Conservation (phyloP, 2,797 vertebrate genomes). For the Cirrhinus mrigala region DNA sequence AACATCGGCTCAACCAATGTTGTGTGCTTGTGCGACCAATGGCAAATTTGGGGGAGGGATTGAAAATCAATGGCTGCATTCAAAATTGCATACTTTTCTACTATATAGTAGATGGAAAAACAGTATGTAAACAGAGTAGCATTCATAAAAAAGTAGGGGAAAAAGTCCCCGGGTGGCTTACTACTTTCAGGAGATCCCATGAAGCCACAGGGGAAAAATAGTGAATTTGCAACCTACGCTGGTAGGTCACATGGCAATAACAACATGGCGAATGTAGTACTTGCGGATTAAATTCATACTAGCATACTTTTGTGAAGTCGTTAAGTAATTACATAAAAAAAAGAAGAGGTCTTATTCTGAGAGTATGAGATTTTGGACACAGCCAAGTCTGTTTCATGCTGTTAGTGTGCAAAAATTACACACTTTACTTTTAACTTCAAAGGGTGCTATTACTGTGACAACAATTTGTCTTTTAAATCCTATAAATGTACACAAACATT, state of each 20-base stretch:
- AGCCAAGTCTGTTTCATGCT: background rate
- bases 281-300: background rate
- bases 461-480: background rate
- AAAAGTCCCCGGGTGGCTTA: background rate
- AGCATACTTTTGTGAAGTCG: background rate
- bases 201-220: no score
- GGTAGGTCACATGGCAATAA: background rate
- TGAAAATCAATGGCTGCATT: background rate
- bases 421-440: background rate
- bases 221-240: background rate
- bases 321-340: background rate
- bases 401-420: background rate
- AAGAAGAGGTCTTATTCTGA: no score
- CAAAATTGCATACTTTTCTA: background rate
- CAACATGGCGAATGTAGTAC: background rate
- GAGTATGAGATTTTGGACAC: background rate
- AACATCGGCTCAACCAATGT: background rate
- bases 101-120: background rate
- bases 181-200: background rate
- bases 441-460: slow-evolving; percentile 19
- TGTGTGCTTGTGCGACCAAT: background rate
- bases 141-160: background rate
- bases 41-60: background rate
- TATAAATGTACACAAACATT: background rate
- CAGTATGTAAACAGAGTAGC: background rate